Conservation (phyloP, 2,888 invertebrate species). For the Himalopsyche tibetana region DNA sequence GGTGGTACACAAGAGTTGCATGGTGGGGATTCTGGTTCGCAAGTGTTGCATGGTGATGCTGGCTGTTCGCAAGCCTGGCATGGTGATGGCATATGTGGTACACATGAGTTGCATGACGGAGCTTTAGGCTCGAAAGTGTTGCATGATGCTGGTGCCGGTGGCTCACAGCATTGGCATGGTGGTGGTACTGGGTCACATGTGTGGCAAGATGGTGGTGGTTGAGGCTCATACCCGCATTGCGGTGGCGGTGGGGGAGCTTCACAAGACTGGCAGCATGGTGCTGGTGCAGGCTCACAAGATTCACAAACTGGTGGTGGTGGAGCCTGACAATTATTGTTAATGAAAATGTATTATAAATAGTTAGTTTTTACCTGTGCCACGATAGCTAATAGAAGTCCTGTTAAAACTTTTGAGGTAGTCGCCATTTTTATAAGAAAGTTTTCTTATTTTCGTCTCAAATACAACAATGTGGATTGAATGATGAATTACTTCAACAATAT, state of each 20-base stretch:
- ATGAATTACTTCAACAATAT: neutral
- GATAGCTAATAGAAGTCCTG: neutral
- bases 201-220: neutral
- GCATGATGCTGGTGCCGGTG: neutral
- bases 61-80: neutral
- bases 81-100: neutral
- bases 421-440: neutral
- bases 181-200: neutral
- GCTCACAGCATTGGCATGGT: neutral
- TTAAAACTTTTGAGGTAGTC: neutral
- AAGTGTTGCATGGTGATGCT: neutral
- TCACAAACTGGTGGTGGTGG: neutral
- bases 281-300: neutral
- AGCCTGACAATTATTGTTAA: neutral
- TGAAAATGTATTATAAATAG: neutral
- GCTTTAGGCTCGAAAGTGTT: too few relatives aligned
- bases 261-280: constrained; percentile 12
- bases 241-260: neutral
- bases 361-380: neutral
- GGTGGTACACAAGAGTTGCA: too few relatives aligned
- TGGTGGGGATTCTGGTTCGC: neutral
- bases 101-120: neutral
- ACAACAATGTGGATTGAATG: neutral
- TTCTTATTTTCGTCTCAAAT: neutral
- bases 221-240: neutral